These are phyloP conservation scores for Bombylius discolor DNA, from an alignment of 2,888 invertebrate species.

Conservation along the genomic window DNA sequence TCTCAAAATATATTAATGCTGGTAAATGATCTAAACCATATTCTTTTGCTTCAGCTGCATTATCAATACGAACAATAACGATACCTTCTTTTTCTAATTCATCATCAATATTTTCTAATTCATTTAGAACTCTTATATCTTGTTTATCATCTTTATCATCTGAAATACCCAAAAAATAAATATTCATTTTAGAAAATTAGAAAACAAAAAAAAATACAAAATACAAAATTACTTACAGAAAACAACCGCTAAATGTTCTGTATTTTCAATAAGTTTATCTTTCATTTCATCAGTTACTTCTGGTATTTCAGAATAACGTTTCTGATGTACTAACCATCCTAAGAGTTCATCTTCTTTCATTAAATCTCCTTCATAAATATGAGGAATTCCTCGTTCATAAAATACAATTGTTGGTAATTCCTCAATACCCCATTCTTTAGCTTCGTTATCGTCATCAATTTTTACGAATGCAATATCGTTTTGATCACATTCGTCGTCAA, in stretches of 20 bases:
- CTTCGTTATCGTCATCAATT: slow-evolving; percentile 77
- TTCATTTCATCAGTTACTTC: slow-evolving; percentile 90
- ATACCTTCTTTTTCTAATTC: slow-evolving; percentile 82
- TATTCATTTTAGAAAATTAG: not conserved
- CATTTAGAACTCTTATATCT: slow-evolving; percentile 74
- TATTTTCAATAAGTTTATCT: slow-evolving; percentile 71
- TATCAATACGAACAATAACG: slow-evolving; percentile 79
- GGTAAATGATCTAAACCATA: slow-evolving; percentile 79
- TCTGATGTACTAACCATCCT: slow-evolving; percentile 83
- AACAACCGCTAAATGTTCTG: slow-evolving; percentile 72
- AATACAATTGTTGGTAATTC: slow-evolving; percentile 67
- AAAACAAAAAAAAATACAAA: not conserved
- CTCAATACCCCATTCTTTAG: slow-evolving; percentile 81
- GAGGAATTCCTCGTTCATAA: slow-evolving; percentile 60
- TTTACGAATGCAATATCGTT: slow-evolving; percentile 86
- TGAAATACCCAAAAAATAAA: slow-evolving; percentile 25
- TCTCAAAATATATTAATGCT: slow-evolving; percentile 72
- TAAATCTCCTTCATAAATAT: slow-evolving; percentile 68
- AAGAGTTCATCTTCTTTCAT: slow-evolving; percentile 81
- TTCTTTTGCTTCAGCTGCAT: slow-evolving; percentile 79
- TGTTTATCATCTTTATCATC: slow-evolving; percentile 85
- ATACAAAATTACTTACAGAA: slow-evolving; percentile 60
- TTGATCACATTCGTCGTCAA: slow-evolving; percentile 86
- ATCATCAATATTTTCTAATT: slow-evolving; percentile 85
- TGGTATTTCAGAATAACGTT: slow-evolving; percentile 79